Conservation (phyloP, 2,797 vertebrate species). For the Rachycentron canadum region DNA sequence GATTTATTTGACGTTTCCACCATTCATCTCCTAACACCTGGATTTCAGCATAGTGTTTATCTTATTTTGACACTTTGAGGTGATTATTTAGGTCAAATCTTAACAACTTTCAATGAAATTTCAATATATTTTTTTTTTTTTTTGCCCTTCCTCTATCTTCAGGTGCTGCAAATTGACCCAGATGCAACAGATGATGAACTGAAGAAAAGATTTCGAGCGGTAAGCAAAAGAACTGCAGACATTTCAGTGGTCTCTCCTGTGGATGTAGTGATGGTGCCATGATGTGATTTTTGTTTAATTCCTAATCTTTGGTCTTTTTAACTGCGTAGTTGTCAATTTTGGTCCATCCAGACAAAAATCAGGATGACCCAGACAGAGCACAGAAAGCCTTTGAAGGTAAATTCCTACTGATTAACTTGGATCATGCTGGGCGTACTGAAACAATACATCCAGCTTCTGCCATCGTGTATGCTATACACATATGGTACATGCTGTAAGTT, state of each 20-base stretch:
- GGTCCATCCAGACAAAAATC: constrained; percentile 99
- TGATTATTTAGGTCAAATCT: not conserved
- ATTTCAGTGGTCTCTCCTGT: not conserved
- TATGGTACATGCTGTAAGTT: not conserved
- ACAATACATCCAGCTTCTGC: not conserved
- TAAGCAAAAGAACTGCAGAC: constrained; percentile 65
- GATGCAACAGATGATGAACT: constrained; percentile 97
- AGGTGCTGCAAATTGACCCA: constrained; percentile 98
- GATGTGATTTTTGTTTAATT: not conserved
- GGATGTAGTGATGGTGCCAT: not conserved
- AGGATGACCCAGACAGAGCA: constrained; percentile 92
- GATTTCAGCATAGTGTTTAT: not conserved
- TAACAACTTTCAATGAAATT: not conserved
- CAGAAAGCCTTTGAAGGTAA: constrained; percentile 98
- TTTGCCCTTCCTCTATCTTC: too few species aligned
- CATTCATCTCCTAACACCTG: not conserved
- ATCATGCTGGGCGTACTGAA: not conserved
- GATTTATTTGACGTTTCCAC: too few species aligned
- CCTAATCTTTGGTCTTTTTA: constrained; percentile 28
- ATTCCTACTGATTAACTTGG: not conserved
- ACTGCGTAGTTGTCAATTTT: constrained; percentile 93
- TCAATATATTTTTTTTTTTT: constrained; percentile 12
- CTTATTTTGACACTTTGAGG: not conserved
- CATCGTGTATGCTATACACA: not conserved
- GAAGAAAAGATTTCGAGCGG: constrained; percentile 98